Conservation (phyloP, 2,113 vertebrate genomes). For the Peromyscus californicus region DNA sequence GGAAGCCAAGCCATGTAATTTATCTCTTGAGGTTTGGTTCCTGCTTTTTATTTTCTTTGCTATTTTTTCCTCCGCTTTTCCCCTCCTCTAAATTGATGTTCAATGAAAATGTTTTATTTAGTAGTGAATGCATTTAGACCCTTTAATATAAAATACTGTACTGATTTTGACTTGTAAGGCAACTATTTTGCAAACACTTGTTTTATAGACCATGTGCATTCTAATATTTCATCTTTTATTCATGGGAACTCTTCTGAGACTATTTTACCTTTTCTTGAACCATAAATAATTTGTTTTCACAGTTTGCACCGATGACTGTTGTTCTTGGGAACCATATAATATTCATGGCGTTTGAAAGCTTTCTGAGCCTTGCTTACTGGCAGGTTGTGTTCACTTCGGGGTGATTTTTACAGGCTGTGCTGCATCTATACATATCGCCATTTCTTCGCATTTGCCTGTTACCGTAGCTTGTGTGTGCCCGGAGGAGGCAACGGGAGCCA, state of each 20-base stretch:
- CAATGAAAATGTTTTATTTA: conserved; percentile 67
- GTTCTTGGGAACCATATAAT: conserved; percentile 56
- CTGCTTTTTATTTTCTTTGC: not conserved
- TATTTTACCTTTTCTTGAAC: conserved; percentile 80
- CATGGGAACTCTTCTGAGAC: conserved; percentile 75
- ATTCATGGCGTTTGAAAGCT: conserved; percentile 59
- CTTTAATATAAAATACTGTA: conserved; percentile 68
- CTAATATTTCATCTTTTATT: conserved; percentile 81
- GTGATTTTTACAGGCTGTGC: not conserved
- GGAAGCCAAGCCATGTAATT: not conserved
- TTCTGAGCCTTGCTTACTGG: not conserved
- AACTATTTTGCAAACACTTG: conserved; percentile 64
- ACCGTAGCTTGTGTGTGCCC: not conserved
- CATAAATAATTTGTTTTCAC: conserved; percentile 79
- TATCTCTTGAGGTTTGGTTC: not conserved
- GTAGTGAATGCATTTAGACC: conserved; percentile 47
- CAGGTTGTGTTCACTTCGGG: not conserved
- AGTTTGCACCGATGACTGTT: conserved; percentile 45
- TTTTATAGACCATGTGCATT: conserved; percentile 55
- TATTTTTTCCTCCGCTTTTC: not conserved
- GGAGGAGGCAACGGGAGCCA: not conserved
- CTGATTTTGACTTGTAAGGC: conserved; percentile 66
- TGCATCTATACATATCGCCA: not conserved
- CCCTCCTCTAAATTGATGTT: not conserved
- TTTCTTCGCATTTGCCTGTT: not conserved